Evolutionary conservation across 2,113 vertebrate genomes (phyloP).

Genomic region (Octodon degus): DNA sequence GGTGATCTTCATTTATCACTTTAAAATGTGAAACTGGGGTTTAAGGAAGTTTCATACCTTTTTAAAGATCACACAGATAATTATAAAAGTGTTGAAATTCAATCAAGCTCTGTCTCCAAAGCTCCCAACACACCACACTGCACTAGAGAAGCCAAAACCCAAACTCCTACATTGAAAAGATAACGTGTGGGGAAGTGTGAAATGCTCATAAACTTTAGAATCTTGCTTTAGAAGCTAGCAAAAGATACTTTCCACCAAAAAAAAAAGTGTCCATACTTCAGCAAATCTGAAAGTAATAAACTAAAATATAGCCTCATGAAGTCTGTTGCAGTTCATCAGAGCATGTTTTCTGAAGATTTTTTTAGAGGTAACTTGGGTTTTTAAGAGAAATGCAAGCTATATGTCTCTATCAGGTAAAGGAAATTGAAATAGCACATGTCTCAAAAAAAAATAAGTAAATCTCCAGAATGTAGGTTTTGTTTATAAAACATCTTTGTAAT

Average conservation of each 20-base stretch:
- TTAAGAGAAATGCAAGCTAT: neutral
- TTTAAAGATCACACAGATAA: neutral
- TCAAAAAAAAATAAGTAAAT: neutral
- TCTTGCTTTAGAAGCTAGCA: neutral
- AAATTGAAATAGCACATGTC: neutral
- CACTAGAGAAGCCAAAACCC: neutral
- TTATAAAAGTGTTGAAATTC: neutral
- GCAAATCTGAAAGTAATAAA: slow-evolving; percentile 28
- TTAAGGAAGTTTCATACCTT: neutral
- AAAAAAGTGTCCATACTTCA: neutral
- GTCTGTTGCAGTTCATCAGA: neutral
- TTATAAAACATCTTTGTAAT: slow-evolving; percentile 7
- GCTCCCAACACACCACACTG: neutral
- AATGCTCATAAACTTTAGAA: neutral
- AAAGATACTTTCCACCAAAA: neutral
- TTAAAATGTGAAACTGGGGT: neutral
- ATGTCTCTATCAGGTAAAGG: neutral
- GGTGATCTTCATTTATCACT: neutral
- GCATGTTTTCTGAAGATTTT: slow-evolving; percentile 14
- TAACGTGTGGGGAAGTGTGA: neutral
- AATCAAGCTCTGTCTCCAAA: neutral
- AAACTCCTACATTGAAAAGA: neutral
- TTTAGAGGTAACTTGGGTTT: neutral
- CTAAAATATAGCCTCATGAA: neutral
- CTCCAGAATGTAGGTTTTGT: neutral